phyloP scores from a whole-genome alignment of 2,888 invertebrate genomes.

The Orthonychiurus folsomi region DNA sequence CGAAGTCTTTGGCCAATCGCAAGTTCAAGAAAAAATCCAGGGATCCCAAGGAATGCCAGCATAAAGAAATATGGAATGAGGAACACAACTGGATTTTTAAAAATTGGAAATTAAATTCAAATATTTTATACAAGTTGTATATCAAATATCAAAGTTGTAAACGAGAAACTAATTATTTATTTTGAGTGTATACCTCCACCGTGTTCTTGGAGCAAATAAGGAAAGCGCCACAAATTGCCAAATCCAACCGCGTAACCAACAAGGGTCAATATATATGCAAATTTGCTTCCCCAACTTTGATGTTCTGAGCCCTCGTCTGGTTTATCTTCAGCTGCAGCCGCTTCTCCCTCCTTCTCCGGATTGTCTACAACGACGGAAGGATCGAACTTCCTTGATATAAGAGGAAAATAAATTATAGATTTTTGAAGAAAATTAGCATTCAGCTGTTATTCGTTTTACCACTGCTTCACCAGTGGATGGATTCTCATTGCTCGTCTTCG shows the following conservation, averaged over 20 bases:
- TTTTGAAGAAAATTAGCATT: too few relatives aligned
- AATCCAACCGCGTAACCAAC: constrained; percentile 31
- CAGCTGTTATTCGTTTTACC: too few relatives aligned
- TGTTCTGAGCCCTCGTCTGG: neutral
- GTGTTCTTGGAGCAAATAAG: constrained; percentile 20
- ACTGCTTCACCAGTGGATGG: too few relatives aligned
- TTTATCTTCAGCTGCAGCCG: too few relatives aligned
- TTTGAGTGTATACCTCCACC: constrained; percentile 13
- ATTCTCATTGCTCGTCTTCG: too few relatives aligned
- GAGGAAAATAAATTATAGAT: too few relatives aligned
- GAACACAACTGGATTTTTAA: constrained; percentile 66
- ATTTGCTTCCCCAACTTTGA: constrained; percentile 20
- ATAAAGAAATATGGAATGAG: constrained; percentile 87
- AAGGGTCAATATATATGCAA: constrained; percentile 21
- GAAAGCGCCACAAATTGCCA: constrained; percentile 28
- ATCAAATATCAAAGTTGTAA: too few relatives aligned
- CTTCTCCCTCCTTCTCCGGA: too few relatives aligned
- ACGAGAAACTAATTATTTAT: neutral
- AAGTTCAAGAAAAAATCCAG: constrained; percentile 84
- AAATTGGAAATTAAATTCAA: neutral
- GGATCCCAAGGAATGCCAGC: constrained; percentile 83
- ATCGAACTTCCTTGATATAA: too few relatives aligned
- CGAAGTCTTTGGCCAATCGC: constrained; percentile 90
- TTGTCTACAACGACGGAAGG: too few relatives aligned
- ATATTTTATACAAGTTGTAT: too few relatives aligned